Evolutionary conservation across 64 coral and sea anemone species (phyloP), one percentile per base, ranked within the genome.

Genomic region (Montipora capricornis): DNA sequence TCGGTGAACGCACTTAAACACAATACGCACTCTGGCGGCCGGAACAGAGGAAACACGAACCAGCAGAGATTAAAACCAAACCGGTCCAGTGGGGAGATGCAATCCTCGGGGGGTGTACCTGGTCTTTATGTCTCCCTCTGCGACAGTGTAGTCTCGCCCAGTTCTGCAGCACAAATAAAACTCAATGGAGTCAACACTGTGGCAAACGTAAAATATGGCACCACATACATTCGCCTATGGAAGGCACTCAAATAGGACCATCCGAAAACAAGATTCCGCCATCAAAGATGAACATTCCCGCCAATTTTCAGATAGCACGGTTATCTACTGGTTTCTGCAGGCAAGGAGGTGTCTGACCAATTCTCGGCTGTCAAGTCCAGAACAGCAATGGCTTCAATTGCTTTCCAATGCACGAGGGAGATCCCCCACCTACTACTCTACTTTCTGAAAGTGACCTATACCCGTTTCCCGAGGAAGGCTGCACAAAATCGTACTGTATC

Each of bases 171-270:
- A 37, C 37, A 37, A 37, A 37, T 37, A 37, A 37, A 37, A 37
- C 37, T 37, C 37, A 2, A 37, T 37, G 37, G 37, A 37, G 37
- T 37, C 37, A 37, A 37, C 37, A 37, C 37, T 37, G 37, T 37
- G 37, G 37, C 37, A 37, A 37, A 37, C 37, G 37, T 37, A 37
- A 37, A 37, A 37, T 37, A 37, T 37, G 37, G 37, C 37, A 37
- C 1, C 37, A 37, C 37, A 92, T 87, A 74, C 81, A 75, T 92
- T 86, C 68, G 91, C 81, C 26, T 87, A 29, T 84, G 90, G 90
- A 92, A 85, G 22, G 90, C 90, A 77, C 86, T 86, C 80, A 55
- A 92, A 92, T 85, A 92, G 90, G 91, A 58, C 81, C 81, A 58
- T 37, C 37, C 37, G 57, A 74, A 92, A 92, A 92, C 22, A 92